Evolutionary conservation across 2,797 vertebrate species (phyloP), one percentile per base, ranked within the genome.

Genomic region (Muscicapa striata): DNA sequence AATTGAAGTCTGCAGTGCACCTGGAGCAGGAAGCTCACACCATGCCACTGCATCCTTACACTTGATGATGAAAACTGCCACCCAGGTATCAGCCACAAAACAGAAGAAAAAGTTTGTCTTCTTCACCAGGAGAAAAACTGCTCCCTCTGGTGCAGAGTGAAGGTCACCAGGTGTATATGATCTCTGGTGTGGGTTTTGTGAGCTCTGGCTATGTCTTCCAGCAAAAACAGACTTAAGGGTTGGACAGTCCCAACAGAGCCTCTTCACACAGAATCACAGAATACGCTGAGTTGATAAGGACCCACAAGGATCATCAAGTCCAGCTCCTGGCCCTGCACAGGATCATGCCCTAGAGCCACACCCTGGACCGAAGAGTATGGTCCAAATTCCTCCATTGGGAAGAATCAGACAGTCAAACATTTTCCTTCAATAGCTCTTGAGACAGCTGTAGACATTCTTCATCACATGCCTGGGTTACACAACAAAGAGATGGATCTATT

Each of bases 311-410:
- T 32, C 10, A 36, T 18, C 45, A 51, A 38, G n/a, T 38, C 15
- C 32, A 58, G 32, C 32, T 36, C 26, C 15, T 38, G 38, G 27
- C 10, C 9, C 46, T 45, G 22, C n/a, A 38, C 7, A 45, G 54
- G 10, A 67, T 10, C 12, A 59, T 38, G 22, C 38, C 54, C n/a
- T 68, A 20, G 23, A 67, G 22, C 26, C 19, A 52, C 19, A 61
- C 3, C 46, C 40, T 11, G 3, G 8, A 23, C 10, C 15, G 0
- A 0, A 45, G 29, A 11, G 4, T 20, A 29, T 11, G 9, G 20
- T n/a, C 11, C n/a, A 68, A 68, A 61, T 46, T n/a, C 9, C 52
- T 69, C 10, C 12, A 7, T 26, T 24, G 23, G 30, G 20, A 77
- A 40, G 74, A 69, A 46, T 48, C 46, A 49, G 15, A 11, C 1